Base-by-base conservation (phyloP, 2,888 invertebrate species). In the Rugalucina vietnamica region DNA sequence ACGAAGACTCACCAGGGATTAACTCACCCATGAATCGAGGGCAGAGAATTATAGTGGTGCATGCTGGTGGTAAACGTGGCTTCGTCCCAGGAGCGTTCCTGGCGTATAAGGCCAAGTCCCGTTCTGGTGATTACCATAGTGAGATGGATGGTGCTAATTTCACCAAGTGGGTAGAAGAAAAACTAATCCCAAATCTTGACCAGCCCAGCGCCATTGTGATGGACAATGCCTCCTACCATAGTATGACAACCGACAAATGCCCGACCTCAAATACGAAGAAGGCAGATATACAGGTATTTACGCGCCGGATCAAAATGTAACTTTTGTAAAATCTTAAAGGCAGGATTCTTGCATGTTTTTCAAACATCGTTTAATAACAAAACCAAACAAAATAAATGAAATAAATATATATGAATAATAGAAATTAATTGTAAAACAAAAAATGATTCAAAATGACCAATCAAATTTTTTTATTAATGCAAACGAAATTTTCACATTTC, bases 231-330 rank as follows among this genome's bases (percentile, higher is more conserved):
- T 57, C 54, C 54, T 54, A 21, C 54, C 21, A 54, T 14, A n/a
- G 21, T 54, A 21, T 54, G 12, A 18, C 8, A 10, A 65, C 29
- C 1, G 69, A 77, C 29, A 77, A 50, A 24, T 32, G 29, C 24
- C 77, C 69, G 1, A 70, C 34, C 10, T 70, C 49, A 5, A 37
- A 24, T 50, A 82, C 57, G 24, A 12, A 70, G 21, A 82, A 82
- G n/a, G 78, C 39, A 18, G 82, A 82, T 12, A 82, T 82, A 32
- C n/a, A 71, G 78, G 78, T 78, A 78, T 54, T n/a, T n/a, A n/a
- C n/a, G n/a, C n/a, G n/a, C n/a, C n/a, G n/a, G n/a, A n/a, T n/a
- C n/a, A n/a, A n/a, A n/a, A n/a, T n/a, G n/a, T n/a, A n/a, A n/a
- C n/a, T n/a, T n/a, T n/a, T n/a, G n/a, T n/a, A n/a, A n/a, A n/a